Evolutionary conservation across 2,113 vertebrate species (phyloP), one percentile per base, ranked within the genome.

Genomic region (Myiozetetes cayanensis): DNA sequence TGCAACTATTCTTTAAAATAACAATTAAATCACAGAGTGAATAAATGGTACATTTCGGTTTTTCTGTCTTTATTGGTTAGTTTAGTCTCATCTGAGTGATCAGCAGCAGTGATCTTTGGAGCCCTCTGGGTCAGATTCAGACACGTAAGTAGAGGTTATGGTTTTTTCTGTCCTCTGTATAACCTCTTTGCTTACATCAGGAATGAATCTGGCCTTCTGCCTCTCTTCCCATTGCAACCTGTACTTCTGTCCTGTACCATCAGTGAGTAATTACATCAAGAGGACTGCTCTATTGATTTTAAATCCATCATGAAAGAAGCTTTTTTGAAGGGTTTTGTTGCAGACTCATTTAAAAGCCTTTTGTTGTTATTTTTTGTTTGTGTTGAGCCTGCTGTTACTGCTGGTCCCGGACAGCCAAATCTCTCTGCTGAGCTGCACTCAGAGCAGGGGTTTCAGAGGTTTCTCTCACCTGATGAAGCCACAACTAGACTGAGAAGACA

Each of bases 231-330:
- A 44, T 74, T 95, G 80, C 77, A 94, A 8, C 25, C 77, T 59
- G 11, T 63, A 50, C 61, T 88, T 89, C 49, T 78, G 25, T 92
- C 39, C 39, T 87, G 33, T 68, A 20, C 78, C 76, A 24, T 52
- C 71, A 62, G 4, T 89, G 92, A 86, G 55, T 82, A 95, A 95
- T 93, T 95, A 84, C 88, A 88, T 76, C 30, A 67, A 41, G 63
- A 92, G 59, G 4, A 7, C 43, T 71, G 39, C 52, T 87, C 27
- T 93, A 88, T 95, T 95, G 96, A 92, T 96, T 91, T 93, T 80
- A 84, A 93, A 84, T 17, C 49, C 70, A 80, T 94, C 23, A 41
- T 22, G 58, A 89, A 89, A 89, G 20, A 55, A 90, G 49, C 25
- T 68, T 49, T 77, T 74, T 90, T 80, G n/a, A 91, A 88, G 77